Evolutionary conservation across 2,888 invertebrate species (phyloP).

Genomic region (Sminthurides aquaticus): DNA sequence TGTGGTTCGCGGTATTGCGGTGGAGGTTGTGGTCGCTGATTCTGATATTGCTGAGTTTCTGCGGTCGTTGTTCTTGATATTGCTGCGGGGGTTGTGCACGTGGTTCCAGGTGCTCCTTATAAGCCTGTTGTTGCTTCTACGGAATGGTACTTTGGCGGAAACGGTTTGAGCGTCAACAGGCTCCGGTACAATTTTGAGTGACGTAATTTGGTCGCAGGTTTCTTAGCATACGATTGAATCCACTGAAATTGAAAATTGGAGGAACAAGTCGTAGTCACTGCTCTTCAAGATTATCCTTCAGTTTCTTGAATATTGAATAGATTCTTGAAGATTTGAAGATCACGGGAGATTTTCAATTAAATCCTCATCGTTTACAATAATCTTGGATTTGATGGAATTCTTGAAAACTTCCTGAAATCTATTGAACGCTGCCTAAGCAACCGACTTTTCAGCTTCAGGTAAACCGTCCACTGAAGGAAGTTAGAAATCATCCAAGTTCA

Average conservation of each 20-base stretch:
- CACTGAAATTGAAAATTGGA: slow-evolving; percentile 18
- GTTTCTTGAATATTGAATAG: too few relatives aligned
- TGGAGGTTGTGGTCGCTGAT: neutral
- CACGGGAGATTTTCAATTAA: slow-evolving; percentile 18
- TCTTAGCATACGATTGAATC: neutral
- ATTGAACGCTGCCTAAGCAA: slow-evolving; percentile 40
- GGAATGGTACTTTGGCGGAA: slow-evolving; percentile 16
- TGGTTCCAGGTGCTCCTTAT: too few relatives aligned
- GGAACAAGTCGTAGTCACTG: slow-evolving; percentile 12
- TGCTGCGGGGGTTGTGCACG: neutral
- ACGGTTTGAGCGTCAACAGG: slow-evolving; percentile 1
- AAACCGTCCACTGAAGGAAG: slow-evolving; percentile 27
- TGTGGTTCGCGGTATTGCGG: neutral
- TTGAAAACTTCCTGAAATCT: slow-evolving; percentile 40
- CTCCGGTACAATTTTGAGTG: slow-evolving; percentile 10
- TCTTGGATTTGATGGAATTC: slow-evolving; percentile 24
- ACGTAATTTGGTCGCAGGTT: neutral
- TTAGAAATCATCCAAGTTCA: slow-evolving; percentile 41
- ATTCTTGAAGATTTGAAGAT: too few relatives aligned
- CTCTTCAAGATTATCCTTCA: neutral
- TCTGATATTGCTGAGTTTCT: slow-evolving; percentile 14
- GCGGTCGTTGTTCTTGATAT: slow-evolving; percentile 3
- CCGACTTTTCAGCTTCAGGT: slow-evolving; percentile 34
- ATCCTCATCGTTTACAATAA: slow-evolving; percentile 17
- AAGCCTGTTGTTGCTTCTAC: too few relatives aligned